phyloP scores from a whole-genome alignment of 2,797 vertebrate species.

The Anabacerthia variegaticeps region DNA sequence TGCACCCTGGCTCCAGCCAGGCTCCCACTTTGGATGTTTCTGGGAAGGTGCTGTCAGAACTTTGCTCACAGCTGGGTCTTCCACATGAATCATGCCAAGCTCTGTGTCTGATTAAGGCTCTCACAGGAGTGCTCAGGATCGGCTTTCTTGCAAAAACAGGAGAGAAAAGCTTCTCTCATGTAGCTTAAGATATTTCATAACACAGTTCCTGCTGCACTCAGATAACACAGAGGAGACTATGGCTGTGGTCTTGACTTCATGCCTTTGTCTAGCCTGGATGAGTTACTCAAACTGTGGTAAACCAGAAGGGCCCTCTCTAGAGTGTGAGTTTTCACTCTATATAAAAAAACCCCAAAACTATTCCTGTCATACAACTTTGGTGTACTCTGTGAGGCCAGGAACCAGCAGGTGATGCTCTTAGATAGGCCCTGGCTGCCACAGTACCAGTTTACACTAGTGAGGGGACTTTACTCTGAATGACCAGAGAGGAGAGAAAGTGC shows the following conservation, averaged over 20 bases:
- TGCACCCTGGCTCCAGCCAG: neutral
- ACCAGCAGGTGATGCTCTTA: neutral
- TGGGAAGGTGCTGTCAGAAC: neutral
- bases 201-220: neutral
- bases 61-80: neutral
- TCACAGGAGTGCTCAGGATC: neutral
- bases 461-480: neutral
- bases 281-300: neutral
- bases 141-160: neutral
- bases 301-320: neutral
- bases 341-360: accelerated
- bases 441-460: neutral
- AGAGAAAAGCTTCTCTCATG: neutral
- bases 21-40: neutral
- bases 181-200: neutral
- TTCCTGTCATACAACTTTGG: neutral
- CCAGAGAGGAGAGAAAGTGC: neutral
- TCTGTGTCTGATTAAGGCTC: neutral
- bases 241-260: neutral
- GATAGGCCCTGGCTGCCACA: neutral
- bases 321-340: neutral
- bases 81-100: accelerated
- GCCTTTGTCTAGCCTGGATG: neutral
- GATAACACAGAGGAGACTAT: neutral
- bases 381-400: neutral